Base-by-base conservation (phyloP, 2,888 invertebrate species). In the Andrena chrysosceles region DNA sequence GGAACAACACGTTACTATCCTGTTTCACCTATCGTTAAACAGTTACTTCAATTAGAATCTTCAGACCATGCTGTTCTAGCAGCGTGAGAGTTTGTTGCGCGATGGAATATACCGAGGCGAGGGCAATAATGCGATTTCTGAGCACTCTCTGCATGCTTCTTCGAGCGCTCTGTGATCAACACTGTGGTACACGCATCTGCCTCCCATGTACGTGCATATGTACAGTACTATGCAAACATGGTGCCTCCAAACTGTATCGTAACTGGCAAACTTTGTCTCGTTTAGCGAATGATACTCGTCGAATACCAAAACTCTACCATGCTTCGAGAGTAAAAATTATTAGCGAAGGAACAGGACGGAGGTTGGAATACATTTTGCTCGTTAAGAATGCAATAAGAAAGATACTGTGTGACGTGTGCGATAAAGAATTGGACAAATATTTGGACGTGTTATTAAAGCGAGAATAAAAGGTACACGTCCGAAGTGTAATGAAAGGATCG, bases 121-220 rank as follows among this genome's bases (percentile, higher is more conserved):
- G 31, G 29, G 74, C 63, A 73, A 80, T 75, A 73, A 78, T 73
- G 59, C 79, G 72, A 83, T 85, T 78, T 76, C 69, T 78, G 72
- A 33, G 31, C 73, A 63, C 79, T 81, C 81, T 71, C 60, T 62
- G 26, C 35, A 66, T 26, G 69, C 60, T 74, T 81, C 68, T 81
- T 83, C 78, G 62, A 67, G 48, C 68, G 71, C 48, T 76, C 71
- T 56, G 26, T 63, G 59, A 68, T 60, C 29, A 23, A 42, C 48
- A 72, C 35, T 56, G 54, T 31, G 49, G 23, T 5, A 33, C 31
- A 26, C 26, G 56, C 23, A 77, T 56, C 60, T 23, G 42, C 48
- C 54, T 62, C 54, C 48, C 74, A 54, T 60, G 20, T 56, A 8
- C 10, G 26, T 52, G 4, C 8, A 42, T 77, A 59, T 42, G 42